A percentile compares a stretch with the other conserved stretches of the same genome.
Evolutionary conservation across 2,113 vertebrate species (phyloP).

Genomic region (Pterocles orientalis): DNA sequence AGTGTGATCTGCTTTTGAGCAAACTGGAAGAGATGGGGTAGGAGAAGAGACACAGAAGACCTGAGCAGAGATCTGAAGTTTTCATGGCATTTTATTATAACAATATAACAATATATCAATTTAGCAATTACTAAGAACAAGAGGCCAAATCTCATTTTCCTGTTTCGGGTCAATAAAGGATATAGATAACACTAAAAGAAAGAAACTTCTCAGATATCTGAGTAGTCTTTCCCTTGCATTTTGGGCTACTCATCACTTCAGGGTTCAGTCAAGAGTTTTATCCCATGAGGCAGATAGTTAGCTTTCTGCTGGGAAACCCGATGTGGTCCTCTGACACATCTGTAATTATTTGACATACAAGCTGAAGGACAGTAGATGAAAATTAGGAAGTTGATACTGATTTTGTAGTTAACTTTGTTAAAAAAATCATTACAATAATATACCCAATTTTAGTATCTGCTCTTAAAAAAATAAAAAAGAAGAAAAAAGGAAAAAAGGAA

Average conservation of each 20-base stretch:
- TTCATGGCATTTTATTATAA: background rate
- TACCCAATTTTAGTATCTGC: background rate
- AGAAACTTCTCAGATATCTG: background rate
- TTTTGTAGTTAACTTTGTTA: background rate
- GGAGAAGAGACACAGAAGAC: background rate
- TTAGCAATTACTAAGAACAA: background rate
- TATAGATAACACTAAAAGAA: background rate
- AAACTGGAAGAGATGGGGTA: background rate
- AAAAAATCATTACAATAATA: background rate
- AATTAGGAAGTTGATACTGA: background rate
- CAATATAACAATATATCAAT: background rate
- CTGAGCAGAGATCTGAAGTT: background rate
- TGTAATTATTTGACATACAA: background rate
- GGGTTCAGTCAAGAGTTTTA: background rate
- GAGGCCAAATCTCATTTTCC: background rate
- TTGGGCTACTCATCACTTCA: background rate
- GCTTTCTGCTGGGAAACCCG: background rate
- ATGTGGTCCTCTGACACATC: background rate
- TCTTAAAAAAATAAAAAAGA: background rate
- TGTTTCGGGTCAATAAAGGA: background rate
- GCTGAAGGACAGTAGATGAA: background rate
- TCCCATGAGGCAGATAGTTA: background rate
- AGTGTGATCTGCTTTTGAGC: background rate
- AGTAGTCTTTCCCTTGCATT: background rate
- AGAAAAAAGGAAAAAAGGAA: background rate